Conservation (phyloP, 2,797 vertebrate species). For the Anabas testudineus region DNA sequence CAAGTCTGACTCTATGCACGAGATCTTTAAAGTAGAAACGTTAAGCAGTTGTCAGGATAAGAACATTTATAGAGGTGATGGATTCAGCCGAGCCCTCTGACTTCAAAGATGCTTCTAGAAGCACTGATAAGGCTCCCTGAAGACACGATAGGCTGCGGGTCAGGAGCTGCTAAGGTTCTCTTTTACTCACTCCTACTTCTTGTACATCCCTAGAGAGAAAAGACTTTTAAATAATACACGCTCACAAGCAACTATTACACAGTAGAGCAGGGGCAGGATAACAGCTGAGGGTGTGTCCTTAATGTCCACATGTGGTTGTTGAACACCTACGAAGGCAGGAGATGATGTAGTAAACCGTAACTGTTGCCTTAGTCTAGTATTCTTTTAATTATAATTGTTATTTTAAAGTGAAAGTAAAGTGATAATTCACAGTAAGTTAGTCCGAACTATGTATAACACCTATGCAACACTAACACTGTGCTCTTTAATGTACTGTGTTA, state of each 20-base stretch:
- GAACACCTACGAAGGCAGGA: background rate
- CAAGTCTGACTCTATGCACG: background rate
- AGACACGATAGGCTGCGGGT: slow-evolving; percentile 16
- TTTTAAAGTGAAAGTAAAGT: too few relatives aligned
- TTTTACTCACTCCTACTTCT: background rate
- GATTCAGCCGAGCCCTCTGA: slow-evolving; percentile 10
- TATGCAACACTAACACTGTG: too few relatives aligned
- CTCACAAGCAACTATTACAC: background rate
- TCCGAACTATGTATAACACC: background rate
- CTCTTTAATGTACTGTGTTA: background rate
- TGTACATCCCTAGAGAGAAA: slow-evolving; percentile 2
- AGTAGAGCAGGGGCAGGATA: background rate
- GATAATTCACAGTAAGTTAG: background rate
- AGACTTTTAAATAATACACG: background rate
- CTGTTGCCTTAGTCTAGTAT: background rate
- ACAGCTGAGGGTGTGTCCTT: background rate
- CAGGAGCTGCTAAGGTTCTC: slow-evolving; percentile 4
- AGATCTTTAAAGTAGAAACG: slow-evolving; percentile 19
- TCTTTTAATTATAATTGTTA: too few relatives aligned
- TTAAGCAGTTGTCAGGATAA: slow-evolving; percentile 19
- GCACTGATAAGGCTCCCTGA: slow-evolving; percentile 6
- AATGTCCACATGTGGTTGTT: background rate
- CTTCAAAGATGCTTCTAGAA: slow-evolving; percentile 19
- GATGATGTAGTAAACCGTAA: too few relatives aligned
- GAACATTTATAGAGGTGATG: slow-evolving; percentile 16